Evolutionary conservation across 2,888 invertebrate genomes (phyloP).

Genomic region (Calameuta pallipes): DNA sequence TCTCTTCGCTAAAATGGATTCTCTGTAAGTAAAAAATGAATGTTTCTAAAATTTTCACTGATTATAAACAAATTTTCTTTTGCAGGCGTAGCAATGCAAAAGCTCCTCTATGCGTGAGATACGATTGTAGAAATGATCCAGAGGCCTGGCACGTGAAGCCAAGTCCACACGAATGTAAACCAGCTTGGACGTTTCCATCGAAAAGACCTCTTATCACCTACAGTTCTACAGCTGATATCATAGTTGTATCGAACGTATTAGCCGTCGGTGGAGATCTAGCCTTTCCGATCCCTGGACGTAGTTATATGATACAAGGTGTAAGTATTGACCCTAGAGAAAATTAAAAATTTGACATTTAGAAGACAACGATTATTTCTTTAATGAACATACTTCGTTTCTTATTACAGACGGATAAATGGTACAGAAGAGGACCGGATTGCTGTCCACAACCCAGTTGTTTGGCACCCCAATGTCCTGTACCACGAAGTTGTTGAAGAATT

Average conservation of each 20-base stretch:
- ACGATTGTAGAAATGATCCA: slow-evolving; percentile 49
- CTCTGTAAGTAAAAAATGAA: slow-evolving; percentile 41
- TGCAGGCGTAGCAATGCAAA: slow-evolving; percentile 30
- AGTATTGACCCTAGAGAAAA: not conserved
- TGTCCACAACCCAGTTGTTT: slow-evolving; percentile 46
- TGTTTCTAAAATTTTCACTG: not conserved
- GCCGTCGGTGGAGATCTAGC: slow-evolving; percentile 38
- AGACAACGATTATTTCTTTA: not conserved
- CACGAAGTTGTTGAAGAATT: slow-evolving; percentile 23
- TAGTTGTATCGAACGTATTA: slow-evolving; percentile 40
- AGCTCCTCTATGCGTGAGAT: slow-evolving; percentile 41
- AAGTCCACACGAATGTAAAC: slow-evolving; percentile 52
- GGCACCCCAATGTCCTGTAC: slow-evolving; percentile 38
- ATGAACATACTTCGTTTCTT: not conserved
- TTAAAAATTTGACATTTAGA: not conserved
- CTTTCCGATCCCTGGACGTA: slow-evolving; percentile 45
- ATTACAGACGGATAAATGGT: slow-evolving; percentile 48
- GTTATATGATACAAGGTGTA: slow-evolving; percentile 50
- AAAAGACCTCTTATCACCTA: slow-evolving; percentile 55
- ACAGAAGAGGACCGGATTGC: slow-evolving; percentile 42
- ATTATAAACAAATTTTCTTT: not conserved
- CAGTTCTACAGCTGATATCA: slow-evolving; percentile 39
- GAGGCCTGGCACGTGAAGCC: slow-evolving; percentile 50
- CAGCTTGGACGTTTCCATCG: slow-evolving; percentile 47
- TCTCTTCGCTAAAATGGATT: slow-evolving; percentile 52